Percentiles rank a stretch among this genome's conserved stretches.
Conservation (phyloP, 2,888 invertebrate genomes). For the Amaurobius ferox region DNA sequence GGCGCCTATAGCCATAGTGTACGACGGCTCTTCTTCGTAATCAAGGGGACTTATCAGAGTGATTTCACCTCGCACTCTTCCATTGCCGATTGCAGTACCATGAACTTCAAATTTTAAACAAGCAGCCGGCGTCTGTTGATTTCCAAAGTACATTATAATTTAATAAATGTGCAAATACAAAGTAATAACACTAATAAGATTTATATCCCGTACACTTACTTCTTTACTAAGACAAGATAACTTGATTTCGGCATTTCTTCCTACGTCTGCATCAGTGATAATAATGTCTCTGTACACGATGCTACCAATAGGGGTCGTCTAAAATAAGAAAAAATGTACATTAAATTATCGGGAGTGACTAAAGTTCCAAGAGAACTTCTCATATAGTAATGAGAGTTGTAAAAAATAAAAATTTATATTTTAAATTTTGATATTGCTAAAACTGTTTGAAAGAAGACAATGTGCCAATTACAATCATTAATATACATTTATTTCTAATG, state of each 20-base stretch:
- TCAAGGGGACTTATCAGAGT: slow-evolving; percentile 84
- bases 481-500: too few relatives aligned
- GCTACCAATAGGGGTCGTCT: slow-evolving; percentile 82
- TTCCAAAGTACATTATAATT: too few relatives aligned
- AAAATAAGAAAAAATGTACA: slow-evolving; percentile 20
- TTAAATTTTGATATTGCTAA: too few relatives aligned
- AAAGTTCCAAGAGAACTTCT: too few relatives aligned
- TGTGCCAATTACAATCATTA: too few relatives aligned
- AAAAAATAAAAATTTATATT: too few relatives aligned
- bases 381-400: too few relatives aligned
- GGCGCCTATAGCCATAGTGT: slow-evolving; percentile 77
- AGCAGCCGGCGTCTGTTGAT: slow-evolving; percentile 79
- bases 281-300: slow-evolving; percentile 83
- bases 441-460: too few relatives aligned
- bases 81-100: slow-evolving; percentile 78
- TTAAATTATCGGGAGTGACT: too few relatives aligned
- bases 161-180: too few relatives aligned
- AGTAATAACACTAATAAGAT: too few relatives aligned
- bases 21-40: slow-evolving; percentile 82
- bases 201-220: slow-evolving; percentile 31
- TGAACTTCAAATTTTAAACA: slow-evolving; percentile 84
- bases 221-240: slow-evolving; percentile 80
- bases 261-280: slow-evolving; percentile 85
- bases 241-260: slow-evolving; percentile 84
- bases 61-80: slow-evolving; percentile 84